Evolutionary conservation across 2,797 vertebrate genomes (phyloP).

Genomic region (Caiman crocodilus): DNA sequence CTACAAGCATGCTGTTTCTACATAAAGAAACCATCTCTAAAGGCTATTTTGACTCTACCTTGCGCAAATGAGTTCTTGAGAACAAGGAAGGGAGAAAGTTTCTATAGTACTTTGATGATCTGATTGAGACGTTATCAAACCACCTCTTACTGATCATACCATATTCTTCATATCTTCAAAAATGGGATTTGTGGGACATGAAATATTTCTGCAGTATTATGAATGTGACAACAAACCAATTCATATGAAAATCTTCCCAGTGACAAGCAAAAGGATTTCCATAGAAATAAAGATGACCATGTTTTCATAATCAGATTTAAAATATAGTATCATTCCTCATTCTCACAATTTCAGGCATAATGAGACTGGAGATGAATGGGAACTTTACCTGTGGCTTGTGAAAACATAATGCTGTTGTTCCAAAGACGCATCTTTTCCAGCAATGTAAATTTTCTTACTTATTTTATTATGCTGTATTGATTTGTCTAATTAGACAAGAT

Average conservation of each 20-base stretch:
- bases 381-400: not conserved
- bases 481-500: not conserved
- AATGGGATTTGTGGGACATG: not conserved
- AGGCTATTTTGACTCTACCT: not conserved
- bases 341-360: not conserved
- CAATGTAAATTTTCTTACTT: not conserved
- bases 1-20: not conserved
- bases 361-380: not conserved
- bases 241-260: not conserved
- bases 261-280: not conserved
- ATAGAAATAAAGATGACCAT: not conserved
- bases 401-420: not conserved
- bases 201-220: not conserved
- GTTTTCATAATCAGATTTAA: not conserved
- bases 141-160: not conserved
- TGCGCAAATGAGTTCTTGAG: not conserved
- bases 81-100: not conserved
- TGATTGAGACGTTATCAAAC: not conserved
- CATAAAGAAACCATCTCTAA: not conserved
- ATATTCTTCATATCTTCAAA: not conserved
- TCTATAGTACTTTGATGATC: not conserved
- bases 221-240: not conserved
- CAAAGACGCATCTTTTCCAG: not conserved
- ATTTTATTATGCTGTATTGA: not conserved
- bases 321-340: not conserved